Evolutionary conservation across 2,888 invertebrate genomes (phyloP).

Genomic region (Listrodromus nycthemerus): DNA sequence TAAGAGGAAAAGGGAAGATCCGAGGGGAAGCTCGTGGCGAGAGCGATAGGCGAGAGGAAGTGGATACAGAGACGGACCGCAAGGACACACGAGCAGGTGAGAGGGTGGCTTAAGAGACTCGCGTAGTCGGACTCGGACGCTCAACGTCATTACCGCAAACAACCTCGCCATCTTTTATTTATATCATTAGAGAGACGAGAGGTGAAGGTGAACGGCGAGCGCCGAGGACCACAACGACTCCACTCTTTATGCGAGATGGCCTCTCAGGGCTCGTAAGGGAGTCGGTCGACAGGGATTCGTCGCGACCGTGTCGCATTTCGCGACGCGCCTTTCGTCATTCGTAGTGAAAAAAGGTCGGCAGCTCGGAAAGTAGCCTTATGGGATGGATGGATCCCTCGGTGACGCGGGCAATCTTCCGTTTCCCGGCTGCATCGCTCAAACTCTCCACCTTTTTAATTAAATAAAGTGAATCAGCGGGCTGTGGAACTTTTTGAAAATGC

Average conservation of each 20-base stretch:
- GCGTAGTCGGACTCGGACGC: slow-evolving; percentile 68
- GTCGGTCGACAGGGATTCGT: slow-evolving; percentile 46
- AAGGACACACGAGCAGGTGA: slow-evolving; percentile 17
- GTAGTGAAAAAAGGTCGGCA: slow-evolving; percentile 50
- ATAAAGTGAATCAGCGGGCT: neutral
- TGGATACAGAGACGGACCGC: slow-evolving; percentile 8
- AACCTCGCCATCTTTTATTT: slow-evolving; percentile 79
- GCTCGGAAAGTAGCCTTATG: slow-evolving; percentile 49
- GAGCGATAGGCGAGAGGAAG: slow-evolving; percentile 1
- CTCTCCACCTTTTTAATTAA: slow-evolving; percentile 8
- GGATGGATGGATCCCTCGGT: slow-evolving; percentile 52
- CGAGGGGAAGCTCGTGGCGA: neutral
- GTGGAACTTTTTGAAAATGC: neutral
- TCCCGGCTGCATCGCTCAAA: neutral
- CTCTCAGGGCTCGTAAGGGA: slow-evolving; percentile 75
- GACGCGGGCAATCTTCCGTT: slow-evolving; percentile 11
- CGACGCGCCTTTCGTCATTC: slow-evolving; percentile 58
- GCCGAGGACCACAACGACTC: slow-evolving; percentile 54
- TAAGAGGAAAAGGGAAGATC: neutral
- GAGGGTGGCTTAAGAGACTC: slow-evolving; percentile 57
- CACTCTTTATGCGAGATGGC: slow-evolving; percentile 66
- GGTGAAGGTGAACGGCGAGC: slow-evolving; percentile 43
- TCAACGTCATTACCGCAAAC: slow-evolving; percentile 76
- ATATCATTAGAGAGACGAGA: slow-evolving; percentile 75
- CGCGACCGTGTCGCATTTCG: slow-evolving; percentile 37